Conservation (phyloP, 2,888 invertebrate species). For the Melolontha melolontha region DNA sequence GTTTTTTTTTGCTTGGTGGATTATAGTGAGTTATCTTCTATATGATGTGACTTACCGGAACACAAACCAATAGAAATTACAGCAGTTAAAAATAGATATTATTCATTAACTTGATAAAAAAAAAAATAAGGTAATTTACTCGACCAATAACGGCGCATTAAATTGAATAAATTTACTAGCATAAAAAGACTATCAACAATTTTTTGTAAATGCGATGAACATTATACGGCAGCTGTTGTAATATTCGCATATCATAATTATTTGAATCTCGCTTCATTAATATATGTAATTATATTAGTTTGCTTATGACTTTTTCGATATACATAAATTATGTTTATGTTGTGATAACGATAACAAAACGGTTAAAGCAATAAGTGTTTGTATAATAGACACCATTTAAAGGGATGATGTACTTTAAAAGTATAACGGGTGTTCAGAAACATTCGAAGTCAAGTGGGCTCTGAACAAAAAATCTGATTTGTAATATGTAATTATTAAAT, state of each 20-base stretch:
- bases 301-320: no score
- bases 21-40: neutral
- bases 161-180: conserved; percentile 2
- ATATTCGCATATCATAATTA: neutral
- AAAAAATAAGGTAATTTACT: conserved; percentile 22
- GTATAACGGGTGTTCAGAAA: no score
- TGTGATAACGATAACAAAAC: no score
- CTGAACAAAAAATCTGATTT: no score
- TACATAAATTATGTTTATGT: no score
- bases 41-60: conserved; percentile 6
- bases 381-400: no score
- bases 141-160: conserved; percentile 21
- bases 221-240: neutral
- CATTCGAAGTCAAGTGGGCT: no score
- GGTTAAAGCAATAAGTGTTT: no score
- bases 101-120: conserved; percentile 27
- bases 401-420: no score
- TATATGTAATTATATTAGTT: neutral
- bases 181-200: conserved; percentile 45
- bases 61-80: conserved; percentile 5
- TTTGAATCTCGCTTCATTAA: no score
- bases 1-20: conserved; percentile 9
- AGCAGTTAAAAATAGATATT: conserved; percentile 29
- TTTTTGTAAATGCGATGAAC: conserved; percentile 5
- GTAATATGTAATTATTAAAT: no score